phyloP scores from a whole-genome alignment of 2,888 invertebrate species.

The Psylliodes chrysocephalus region DNA sequence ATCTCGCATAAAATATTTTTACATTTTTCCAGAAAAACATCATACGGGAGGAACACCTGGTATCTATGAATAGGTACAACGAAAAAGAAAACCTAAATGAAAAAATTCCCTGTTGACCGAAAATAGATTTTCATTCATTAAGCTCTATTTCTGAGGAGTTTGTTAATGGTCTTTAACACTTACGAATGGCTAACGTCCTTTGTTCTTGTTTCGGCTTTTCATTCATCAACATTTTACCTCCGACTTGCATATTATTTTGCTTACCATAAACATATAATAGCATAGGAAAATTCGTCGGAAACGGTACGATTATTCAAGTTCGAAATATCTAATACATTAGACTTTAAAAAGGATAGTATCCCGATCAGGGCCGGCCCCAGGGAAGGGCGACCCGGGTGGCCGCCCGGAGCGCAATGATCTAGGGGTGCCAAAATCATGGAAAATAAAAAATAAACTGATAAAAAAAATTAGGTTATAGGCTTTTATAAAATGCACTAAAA shows the following conservation, averaged over 20 bases:
- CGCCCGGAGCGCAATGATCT: too few relatives aligned
- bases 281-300: not conserved
- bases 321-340: too few relatives aligned
- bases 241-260: conserved; percentile 17
- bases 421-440: too few relatives aligned
- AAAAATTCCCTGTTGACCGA: conserved; percentile 22
- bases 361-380: too few relatives aligned
- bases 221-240: conserved; percentile 29
- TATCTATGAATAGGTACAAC: not conserved
- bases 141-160: conserved; percentile 25
- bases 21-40: too few relatives aligned
- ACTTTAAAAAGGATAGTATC: too few relatives aligned
- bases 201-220: conserved; percentile 20
- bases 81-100: not conserved
- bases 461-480: too few relatives aligned
- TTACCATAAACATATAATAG: conserved; percentile 18
- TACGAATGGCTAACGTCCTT: conserved; percentile 10
- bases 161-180: conserved; percentile 16
- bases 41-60: not conserved
- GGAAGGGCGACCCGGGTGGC: too few relatives aligned
- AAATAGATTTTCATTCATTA: conserved; percentile 42
- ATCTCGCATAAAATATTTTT: too few relatives aligned
- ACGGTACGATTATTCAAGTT: too few relatives aligned
- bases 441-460: too few relatives aligned
- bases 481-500: too few relatives aligned